Evolutionary conservation across 2,888 invertebrate species (phyloP).

Genomic region (Eupsilia transversa): DNA sequence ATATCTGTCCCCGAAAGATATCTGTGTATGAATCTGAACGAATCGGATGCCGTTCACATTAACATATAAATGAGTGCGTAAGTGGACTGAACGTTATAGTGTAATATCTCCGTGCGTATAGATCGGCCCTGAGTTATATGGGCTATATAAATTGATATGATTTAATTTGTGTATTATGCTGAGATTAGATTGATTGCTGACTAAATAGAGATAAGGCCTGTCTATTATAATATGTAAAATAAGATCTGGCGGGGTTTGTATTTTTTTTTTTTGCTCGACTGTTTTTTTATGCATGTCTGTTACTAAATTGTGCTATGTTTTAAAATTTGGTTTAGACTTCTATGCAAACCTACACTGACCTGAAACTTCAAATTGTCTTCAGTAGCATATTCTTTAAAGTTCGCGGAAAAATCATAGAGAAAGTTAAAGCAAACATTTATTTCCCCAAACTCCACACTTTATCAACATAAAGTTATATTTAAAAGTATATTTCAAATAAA

Average conservation of each 20-base stretch:
- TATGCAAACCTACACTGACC: not conserved
- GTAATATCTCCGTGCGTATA: slow-evolving; percentile 78
- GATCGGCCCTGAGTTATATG: slow-evolving; percentile 78
- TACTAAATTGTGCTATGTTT: not conserved
- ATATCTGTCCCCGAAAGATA: slow-evolving; percentile 88
- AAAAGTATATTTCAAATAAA: slow-evolving; percentile 86
- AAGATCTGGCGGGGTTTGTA: too few relatives aligned
- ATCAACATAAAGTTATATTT: slow-evolving; percentile 82
- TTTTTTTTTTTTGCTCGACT: slow-evolving; percentile 16
- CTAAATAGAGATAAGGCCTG: slow-evolving; percentile 57
- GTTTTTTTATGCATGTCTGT: not conserved
- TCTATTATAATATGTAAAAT: slow-evolving; percentile 61
- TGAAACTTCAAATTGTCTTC: slow-evolving; percentile 3
- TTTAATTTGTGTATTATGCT: slow-evolving; percentile 70
- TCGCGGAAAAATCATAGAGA: slow-evolving; percentile 8
- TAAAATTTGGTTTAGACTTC: not conserved
- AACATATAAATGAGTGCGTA: slow-evolving; percentile 90
- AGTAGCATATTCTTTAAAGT: not conserved
- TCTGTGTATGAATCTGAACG: slow-evolving; percentile 87
- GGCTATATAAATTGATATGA: slow-evolving; percentile 77
- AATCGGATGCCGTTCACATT: slow-evolving; percentile 85
- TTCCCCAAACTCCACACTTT: slow-evolving; percentile 75
- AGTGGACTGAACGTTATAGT: slow-evolving; percentile 85
- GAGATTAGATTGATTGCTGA: slow-evolving; percentile 71
- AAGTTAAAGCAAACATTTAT: slow-evolving; percentile 35